A percentile compares a stretch with the other conserved stretches of the same genome.
Conservation (phyloP, 2,797 vertebrate species). For the Diceros bicornis region DNA sequence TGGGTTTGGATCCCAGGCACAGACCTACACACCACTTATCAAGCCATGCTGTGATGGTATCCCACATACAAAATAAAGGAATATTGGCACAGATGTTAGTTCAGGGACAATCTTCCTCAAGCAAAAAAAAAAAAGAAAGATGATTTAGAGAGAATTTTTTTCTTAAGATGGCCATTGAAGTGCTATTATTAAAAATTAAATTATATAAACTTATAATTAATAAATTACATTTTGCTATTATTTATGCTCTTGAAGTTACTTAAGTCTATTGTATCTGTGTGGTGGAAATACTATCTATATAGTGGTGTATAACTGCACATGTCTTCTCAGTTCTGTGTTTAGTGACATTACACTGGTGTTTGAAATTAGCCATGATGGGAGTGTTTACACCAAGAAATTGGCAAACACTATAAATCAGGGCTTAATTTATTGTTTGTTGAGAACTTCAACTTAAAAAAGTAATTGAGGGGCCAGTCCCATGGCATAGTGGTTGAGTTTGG, state of each 20-base stretch:
- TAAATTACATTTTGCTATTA: neutral
- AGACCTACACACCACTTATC: too few relatives aligned
- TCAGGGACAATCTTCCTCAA: too few relatives aligned
- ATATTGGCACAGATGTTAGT: too few relatives aligned
- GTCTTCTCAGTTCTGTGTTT: neutral
- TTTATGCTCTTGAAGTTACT: neutral
- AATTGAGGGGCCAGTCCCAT: neutral
- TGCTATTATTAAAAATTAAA: slow-evolving; percentile 17
- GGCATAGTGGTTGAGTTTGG: too few relatives aligned
- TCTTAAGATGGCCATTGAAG: neutral
- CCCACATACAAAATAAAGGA: too few relatives aligned
- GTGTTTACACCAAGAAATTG: neutral
- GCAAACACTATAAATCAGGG: neutral
- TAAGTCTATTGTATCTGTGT: neutral
- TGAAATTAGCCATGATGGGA: neutral
- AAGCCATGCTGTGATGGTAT: too few relatives aligned
- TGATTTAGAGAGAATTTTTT: neutral
- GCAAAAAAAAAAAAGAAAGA: too few relatives aligned
- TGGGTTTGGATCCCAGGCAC: too few relatives aligned
- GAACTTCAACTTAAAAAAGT: neutral
- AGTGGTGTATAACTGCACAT: accelerated
- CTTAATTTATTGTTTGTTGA: slow-evolving; percentile 18
- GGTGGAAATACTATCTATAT: neutral
- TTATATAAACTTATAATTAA: neutral
- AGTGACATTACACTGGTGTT: neutral